These are phyloP conservation scores for Bufo gargarizans DNA, from an alignment of 2,113 vertebrate species.

Conservation along the genomic window DNA sequence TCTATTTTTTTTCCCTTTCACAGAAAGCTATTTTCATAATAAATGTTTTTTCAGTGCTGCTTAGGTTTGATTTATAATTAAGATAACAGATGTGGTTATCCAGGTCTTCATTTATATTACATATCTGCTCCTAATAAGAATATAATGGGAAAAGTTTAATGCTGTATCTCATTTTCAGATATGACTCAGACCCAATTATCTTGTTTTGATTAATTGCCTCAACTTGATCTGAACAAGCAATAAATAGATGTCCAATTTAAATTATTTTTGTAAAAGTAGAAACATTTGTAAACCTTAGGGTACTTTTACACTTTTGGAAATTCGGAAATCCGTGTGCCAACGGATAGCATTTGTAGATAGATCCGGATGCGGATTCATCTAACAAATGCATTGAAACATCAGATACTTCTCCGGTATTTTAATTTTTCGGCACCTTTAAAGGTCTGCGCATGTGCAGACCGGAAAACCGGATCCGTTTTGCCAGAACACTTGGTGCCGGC, in stretches of 20 bases:
- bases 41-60: background rate
- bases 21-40: constrained; percentile 21
- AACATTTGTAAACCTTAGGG: background rate
- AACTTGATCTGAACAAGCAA: constrained; percentile 22
- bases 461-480: too few species aligned
- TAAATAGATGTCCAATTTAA: constrained; percentile 18
- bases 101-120: constrained; percentile 29
- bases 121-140: constrained; percentile 35
- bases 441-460: too few species aligned
- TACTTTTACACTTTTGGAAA: too few species aligned
- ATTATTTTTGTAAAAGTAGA: background rate
- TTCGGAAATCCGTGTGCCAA: too few species aligned
- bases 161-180: constrained; percentile 25
- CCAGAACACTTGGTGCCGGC: too few species aligned
- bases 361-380: too few species aligned
- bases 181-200: constrained; percentile 38
- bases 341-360: too few species aligned
- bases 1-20: background rate
- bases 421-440: too few species aligned
- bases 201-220: background rate
- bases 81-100: constrained; percentile 30
- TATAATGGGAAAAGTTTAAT: constrained; percentile 29
- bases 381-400: too few species aligned
- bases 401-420: too few species aligned
- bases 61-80: constrained; percentile 39